Base-by-base conservation (phyloP, 1,140 invertebrate species). In the Drosophila fuyamai region DNA sequence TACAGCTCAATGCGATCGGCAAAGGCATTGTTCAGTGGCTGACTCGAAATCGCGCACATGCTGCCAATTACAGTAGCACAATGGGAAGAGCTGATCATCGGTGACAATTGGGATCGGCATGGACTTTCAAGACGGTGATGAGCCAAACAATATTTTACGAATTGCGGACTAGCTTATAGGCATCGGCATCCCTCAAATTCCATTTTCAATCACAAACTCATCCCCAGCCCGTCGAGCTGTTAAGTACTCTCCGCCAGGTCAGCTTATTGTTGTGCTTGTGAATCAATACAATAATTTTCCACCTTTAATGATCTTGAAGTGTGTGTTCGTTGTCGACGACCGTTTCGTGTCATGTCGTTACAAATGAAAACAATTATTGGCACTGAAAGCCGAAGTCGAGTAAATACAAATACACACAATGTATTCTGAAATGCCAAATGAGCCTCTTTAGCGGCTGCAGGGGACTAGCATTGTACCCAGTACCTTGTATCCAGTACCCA, bases 331-430 rank as follows among this genome's bases (percentile, higher is more conserved):
- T 43, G 55, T 23, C 47, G 41, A n/a, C 53, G 73, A 55, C 54
- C 68, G 50, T 66, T 79, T 51, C 71, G 60, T 76, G 80, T 68
- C 68, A 70, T 80, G 76, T 84, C 51, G 84, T 65, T 86, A 88
- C 83, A 86, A 88, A 88, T 89, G 62, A 76, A 83, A 89, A 88
- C 81, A 88, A 89, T 88, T 84, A 88, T 68, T 54, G 63, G 63
- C 60, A 75, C 56, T 84, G 79, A 77, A 83, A 88, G 80, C 66
- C 61, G 50, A 81, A 84, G 80, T 88, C 76, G 80, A 84, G 56
- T 67, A 71, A 76, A 76, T 70, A 72, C 61, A 86, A 88, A 88
- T 76, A 51, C 43, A 70, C 75, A 78, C 56, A 68, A 46, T 59
- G 43, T 50, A 67, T 48, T 75, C 46, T 27, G 27, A 75, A 75